phyloP scores from a whole-genome alignment of 2,888 invertebrate species.

The Anagyrus pseudococci region DNA sequence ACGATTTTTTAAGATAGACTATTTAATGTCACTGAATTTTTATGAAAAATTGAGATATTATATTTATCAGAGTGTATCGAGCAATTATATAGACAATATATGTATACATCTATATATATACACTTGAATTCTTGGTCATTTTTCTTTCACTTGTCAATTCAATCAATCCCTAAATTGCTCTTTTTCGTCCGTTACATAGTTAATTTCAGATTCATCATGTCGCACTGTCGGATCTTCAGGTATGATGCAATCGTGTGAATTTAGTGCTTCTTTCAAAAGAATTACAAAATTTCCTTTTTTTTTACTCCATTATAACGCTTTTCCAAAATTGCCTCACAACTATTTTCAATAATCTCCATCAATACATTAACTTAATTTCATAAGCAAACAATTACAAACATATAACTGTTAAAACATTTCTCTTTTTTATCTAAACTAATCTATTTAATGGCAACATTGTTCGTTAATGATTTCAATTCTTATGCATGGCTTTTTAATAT shows the following conservation, averaged over 20 bases:
- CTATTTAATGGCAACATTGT: no score
- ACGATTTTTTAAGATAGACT: conserved; percentile 40
- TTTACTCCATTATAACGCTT: no score
- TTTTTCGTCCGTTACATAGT: conserved; percentile 31
- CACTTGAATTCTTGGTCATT: conserved; percentile 37
- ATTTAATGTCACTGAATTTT: conserved; percentile 24
- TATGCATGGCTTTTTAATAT: no score
- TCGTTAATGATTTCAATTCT: no score
- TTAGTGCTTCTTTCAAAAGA: conserved; percentile 16
- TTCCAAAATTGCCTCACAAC: no score
- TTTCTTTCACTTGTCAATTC: conserved; percentile 31
- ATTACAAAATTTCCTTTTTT: conserved; percentile 4
- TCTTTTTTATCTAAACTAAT: no score
- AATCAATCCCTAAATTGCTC: conserved; percentile 12
- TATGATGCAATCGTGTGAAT: conserved; percentile 38
- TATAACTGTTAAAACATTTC: no score
- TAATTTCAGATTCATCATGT: conserved; percentile 34
- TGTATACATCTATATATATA: conserved; percentile 44
- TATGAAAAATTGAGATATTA: conserved; percentile 6
- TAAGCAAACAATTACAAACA: no score
- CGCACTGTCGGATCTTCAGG: conserved; percentile 38
- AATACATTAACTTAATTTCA: no score
- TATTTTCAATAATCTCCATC: no score
- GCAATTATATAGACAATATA: conserved; percentile 42
- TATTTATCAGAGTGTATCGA: conserved; percentile 33